Evolutionary conservation across 2,888 invertebrate genomes (phyloP).

Genomic region (Willowsia nigromaculata): DNA sequence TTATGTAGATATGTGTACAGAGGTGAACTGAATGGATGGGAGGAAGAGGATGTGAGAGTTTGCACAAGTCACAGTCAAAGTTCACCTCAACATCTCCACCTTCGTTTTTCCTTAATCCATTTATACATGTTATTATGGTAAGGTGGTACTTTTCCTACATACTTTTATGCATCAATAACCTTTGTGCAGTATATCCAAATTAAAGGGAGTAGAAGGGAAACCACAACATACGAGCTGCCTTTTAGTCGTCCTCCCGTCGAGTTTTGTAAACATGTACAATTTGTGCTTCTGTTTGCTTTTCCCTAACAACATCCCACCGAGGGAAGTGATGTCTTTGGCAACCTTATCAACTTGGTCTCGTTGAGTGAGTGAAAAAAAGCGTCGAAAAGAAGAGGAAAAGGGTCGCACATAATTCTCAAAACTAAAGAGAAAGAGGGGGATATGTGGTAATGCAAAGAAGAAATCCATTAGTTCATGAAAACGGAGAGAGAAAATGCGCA

Average conservation of each 20-base stretch:
- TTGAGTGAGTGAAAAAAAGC: not conserved
- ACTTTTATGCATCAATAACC: not conserved
- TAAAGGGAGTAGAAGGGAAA: not conserved
- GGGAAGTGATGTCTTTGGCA: not conserved
- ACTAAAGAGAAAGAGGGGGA: not conserved
- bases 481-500: not conserved
- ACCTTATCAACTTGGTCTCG: not conserved
- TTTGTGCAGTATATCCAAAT: not conserved
- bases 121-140: not conserved
- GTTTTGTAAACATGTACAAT: constrained; percentile 11
- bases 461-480: not conserved
- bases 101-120: not conserved
- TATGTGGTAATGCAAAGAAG: not conserved
- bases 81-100: not conserved
- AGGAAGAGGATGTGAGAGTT: not conserved
- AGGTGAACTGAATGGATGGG: not conserved
- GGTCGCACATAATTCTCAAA: not conserved
- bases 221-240: not conserved
- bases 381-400: not conserved
- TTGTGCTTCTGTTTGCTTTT: not conserved
- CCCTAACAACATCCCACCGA: not conserved
- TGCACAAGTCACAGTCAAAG: no score
- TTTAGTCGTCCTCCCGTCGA: not conserved
- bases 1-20: not conserved
- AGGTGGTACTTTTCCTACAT: not conserved